These are phyloP conservation scores for Acanthochromis polyacanthus DNA, from an alignment of 2,113 vertebrate species.

Conservation along the genomic window DNA sequence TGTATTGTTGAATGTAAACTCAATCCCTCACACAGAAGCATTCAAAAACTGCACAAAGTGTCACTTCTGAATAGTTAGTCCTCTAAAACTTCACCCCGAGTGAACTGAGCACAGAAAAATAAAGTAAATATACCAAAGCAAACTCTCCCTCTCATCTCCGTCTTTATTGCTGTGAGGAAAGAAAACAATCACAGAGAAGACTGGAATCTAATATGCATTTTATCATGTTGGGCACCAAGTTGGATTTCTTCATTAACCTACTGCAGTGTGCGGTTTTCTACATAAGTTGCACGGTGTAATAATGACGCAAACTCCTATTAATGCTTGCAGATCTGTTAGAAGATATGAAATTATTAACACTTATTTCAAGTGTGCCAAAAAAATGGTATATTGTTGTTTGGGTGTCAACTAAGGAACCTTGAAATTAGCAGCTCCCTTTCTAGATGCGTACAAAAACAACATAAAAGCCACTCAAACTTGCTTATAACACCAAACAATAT, in stretches of 20 bases:
- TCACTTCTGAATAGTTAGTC: slow-evolving; percentile 14
- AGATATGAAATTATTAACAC: neutral
- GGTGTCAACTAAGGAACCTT: neutral
- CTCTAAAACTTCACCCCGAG: neutral
- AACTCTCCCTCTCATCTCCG: neutral
- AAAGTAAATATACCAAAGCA: slow-evolving; percentile 8
- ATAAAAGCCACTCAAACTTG: neutral
- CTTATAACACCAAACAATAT: slow-evolving; percentile 14
- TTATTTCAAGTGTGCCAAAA: neutral
- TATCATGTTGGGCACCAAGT: neutral
- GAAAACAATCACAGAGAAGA: slow-evolving; percentile 12
- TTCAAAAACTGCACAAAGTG: slow-evolving; percentile 53
- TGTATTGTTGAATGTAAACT: slow-evolving; percentile 71
- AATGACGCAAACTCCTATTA: neutral
- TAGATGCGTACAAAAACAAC: no score
- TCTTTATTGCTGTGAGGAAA: slow-evolving; percentile 13
- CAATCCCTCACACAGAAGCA: slow-evolving; percentile 49
- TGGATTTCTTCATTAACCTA: slow-evolving; percentile 11
- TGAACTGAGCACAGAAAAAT: neutral
- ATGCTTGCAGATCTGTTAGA: neutral
- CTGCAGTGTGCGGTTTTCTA: neutral
- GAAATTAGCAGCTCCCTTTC: neutral
- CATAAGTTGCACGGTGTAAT: neutral
- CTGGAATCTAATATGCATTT: slow-evolving; percentile 17
- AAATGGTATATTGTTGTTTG: neutral